A percentile compares a stretch with the other conserved stretches of the same genome.
These are phyloP conservation scores for Apodemus speciosus DNA, from an alignment of 2,113 vertebrate genomes.

Conservation along the genomic window DNA sequence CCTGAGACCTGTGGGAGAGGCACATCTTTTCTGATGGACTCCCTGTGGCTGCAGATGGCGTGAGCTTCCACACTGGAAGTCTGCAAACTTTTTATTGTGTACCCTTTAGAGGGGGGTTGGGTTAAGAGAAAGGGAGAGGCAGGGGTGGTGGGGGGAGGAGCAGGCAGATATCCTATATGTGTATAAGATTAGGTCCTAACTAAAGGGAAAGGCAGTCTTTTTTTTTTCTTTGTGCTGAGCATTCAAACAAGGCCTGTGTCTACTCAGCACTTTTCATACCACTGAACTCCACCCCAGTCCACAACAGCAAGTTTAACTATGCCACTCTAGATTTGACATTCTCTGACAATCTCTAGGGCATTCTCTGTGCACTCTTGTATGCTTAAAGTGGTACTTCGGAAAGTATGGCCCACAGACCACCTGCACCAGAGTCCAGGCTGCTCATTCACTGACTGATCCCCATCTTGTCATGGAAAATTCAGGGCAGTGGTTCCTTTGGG, in stretches of 20 bases:
- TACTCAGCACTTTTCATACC: background rate
- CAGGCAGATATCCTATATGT: background rate
- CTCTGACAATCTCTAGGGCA: background rate
- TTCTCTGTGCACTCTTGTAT: background rate
- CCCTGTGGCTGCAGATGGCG: background rate
- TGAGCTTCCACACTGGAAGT: background rate
- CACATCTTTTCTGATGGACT: background rate
- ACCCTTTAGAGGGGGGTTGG: background rate
- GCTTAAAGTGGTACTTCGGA: conserved; percentile 13
- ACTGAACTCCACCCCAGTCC: background rate
- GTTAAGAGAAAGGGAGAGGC: too few species aligned
- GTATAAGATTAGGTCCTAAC: background rate
- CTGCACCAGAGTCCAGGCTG: background rate
- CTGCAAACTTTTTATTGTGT: background rate
- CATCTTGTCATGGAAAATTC: background rate
- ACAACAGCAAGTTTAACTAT: background rate
- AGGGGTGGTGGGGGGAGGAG: too few species aligned
- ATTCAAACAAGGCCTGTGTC: background rate
- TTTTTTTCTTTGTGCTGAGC: background rate
- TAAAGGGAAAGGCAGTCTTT: background rate
- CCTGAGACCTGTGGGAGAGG: background rate
- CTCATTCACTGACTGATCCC: background rate
- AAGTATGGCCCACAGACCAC: background rate
- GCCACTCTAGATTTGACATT: background rate
- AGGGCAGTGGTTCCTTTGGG: conserved; percentile 12